Conservation (phyloP, 2,888 invertebrate species). For the Epiblema foenella region DNA sequence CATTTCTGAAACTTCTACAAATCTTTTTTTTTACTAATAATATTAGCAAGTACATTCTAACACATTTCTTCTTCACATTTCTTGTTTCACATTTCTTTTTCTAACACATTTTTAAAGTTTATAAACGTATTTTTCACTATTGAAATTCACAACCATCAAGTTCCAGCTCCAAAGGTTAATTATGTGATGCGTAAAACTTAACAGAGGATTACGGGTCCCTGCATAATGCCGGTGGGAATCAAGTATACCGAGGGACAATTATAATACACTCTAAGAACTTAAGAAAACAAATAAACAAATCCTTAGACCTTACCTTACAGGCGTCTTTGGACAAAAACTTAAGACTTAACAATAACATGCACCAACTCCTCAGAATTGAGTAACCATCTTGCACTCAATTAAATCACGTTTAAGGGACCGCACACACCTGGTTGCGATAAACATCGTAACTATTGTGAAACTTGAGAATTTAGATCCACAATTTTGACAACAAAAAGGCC, state of each 20-base stretch:
- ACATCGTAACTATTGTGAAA: slow-evolving; percentile 82
- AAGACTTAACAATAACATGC: slow-evolving; percentile 40
- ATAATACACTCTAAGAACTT: slow-evolving; percentile 14
- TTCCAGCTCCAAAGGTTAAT: neutral
- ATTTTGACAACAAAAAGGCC: slow-evolving; percentile 85
- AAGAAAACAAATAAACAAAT: slow-evolving; percentile 24
- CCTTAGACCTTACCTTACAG: slow-evolving; percentile 3
- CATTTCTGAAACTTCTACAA: no score
- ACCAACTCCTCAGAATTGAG: slow-evolving; percentile 38
- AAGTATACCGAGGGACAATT: neutral
- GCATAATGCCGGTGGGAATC: neutral
- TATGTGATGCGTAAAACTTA: neutral
- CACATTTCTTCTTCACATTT: no score
- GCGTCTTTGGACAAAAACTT: slow-evolving; percentile 16
- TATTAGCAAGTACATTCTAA: no score
- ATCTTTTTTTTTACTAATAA: no score
- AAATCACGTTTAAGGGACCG: slow-evolving; percentile 75
- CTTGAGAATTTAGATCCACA: slow-evolving; percentile 82
- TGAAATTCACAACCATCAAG: neutral
- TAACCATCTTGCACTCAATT: slow-evolving; percentile 70
- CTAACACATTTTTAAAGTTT: no score
- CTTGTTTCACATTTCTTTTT: no score
- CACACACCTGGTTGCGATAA: slow-evolving; percentile 80
- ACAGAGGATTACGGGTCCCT: neutral
- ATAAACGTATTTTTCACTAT: no score